Base-by-base conservation (phyloP, 2,797 vertebrate species). In the Apodemus agrarius region DNA sequence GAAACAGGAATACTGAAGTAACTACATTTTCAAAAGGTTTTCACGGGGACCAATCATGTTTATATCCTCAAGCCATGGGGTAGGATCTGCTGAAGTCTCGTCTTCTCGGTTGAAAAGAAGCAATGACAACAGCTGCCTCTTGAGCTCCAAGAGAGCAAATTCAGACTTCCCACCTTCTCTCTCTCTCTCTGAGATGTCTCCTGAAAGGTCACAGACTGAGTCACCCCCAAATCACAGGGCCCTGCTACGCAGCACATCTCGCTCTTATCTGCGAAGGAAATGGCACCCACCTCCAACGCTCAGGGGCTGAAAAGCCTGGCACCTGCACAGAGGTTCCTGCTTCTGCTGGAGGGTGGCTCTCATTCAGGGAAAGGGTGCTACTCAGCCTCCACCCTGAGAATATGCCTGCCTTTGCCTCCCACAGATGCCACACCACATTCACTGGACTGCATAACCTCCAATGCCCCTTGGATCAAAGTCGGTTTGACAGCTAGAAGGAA, bases 161-260 rank as follows among this genome's bases (percentile, higher is more conserved):
- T 83, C 69, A 79, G 63, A 49, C 67, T 87, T 74, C 61, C 59
- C 22, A 37, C 69, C 21, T 86, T 40, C 6, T 49, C 46, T 49
- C 46, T 49, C 19, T 43, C 63, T 75, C 59, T 49, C n/a, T n/a
- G 24, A 74, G 72, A 90, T 84, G n/a, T 75, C 59, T 85, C 74
- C 75, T 82, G 0, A 93, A 86, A 97, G 85, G 81, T 93, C 91
- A 90, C 90, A 85, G 67, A 31, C 84, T 96, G 94, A 93, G 78
- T 97, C 97, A 96, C 14, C 37, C 34, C 67, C 61, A 93, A 95
- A 93, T 79, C 6, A 4, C 87, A 93, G 65, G 43, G 63, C 65
- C 46, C 86, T 61, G 14, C 76, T 26, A 29, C n/a, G 91, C 21
- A 69, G 49, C 4, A 3, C 81, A 63, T 46, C 63, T 54, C 54